These are phyloP conservation scores for Drosophila mercatorum DNA, from an alignment of 2,888 invertebrate species.

Conservation along the genomic window DNA sequence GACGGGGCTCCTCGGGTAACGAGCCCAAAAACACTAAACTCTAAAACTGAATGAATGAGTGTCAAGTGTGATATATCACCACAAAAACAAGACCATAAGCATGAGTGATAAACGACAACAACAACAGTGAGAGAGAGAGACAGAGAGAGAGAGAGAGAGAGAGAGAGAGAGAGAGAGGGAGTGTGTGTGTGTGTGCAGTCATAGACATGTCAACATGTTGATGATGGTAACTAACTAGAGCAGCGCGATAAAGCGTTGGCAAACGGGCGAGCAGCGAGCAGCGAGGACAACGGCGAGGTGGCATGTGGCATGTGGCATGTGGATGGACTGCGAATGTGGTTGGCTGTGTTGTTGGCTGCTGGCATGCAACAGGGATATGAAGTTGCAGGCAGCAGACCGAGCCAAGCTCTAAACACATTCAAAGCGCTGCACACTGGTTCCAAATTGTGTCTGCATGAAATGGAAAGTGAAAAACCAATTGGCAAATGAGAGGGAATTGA, in stretches of 20 bases:
- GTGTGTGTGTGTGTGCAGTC: constrained; percentile 53
- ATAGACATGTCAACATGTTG: constrained; percentile 81
- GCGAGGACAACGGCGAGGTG: constrained; percentile 22
- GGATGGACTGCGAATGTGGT: constrained; percentile 27
- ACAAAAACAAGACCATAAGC: constrained; percentile 82
- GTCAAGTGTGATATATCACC: constrained; percentile 83
- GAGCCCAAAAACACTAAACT: constrained; percentile 72
- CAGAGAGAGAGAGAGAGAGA: constrained; percentile 24
- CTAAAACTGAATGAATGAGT: constrained; percentile 81
- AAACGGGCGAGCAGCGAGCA: constrained; percentile 19
- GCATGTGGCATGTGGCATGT: constrained; percentile 19
- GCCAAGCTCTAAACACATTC: constrained; percentile 50
- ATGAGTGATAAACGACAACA: constrained; percentile 76
- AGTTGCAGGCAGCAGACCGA: constrained; percentile 46
- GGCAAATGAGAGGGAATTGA: background rate
- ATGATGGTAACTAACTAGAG: constrained; percentile 79
- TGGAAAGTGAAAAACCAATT: background rate
- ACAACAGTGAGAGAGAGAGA: constrained; percentile 17
- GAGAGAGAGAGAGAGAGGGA: constrained; percentile 12
- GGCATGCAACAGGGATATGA: constrained; percentile 17
- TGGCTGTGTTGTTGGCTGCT: constrained; percentile 6
- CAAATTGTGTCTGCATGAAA: background rate
- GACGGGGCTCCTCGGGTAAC: constrained; percentile 31
- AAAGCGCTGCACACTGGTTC: constrained; percentile 50
- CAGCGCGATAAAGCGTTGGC: constrained; percentile 67